Percentiles rank a stretch among this genome's conserved stretches.
These are phyloP conservation scores for Mechanitis messenoides DNA, from an alignment of 2,888 invertebrate species.

Conservation along the genomic window DNA sequence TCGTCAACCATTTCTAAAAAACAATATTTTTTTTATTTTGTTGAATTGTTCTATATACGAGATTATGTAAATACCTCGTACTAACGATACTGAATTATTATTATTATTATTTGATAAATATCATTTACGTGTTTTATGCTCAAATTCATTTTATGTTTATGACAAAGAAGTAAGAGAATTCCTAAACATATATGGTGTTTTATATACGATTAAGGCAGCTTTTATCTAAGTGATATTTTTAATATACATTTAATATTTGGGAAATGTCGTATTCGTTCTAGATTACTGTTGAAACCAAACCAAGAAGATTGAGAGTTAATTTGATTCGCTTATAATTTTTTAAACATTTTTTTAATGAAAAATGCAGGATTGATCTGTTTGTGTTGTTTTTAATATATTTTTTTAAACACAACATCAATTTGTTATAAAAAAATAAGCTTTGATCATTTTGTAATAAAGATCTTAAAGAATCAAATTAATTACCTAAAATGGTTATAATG, in stretches of 20 bases:
- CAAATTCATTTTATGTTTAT: slow-evolving; percentile 4
- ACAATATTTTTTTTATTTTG: too few species aligned
- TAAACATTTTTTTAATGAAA: background rate
- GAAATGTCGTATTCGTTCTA: background rate
- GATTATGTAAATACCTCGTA: too few species aligned
- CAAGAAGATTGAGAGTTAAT: background rate
- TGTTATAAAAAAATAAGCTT: slow-evolving; percentile 1
- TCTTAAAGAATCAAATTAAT: background rate
- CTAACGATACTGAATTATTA: background rate
- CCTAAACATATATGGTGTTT: slow-evolving; percentile 6
- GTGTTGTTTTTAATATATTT: slow-evolving; percentile 1
- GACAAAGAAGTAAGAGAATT: background rate
- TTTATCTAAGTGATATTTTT: slow-evolving; percentile 14
- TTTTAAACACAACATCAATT: background rate
- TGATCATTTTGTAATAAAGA: background rate
- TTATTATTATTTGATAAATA: background rate
- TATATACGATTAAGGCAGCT: slow-evolving; percentile 13
- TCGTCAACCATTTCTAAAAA: too few species aligned
- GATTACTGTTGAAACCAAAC: background rate
- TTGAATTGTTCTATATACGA: too few species aligned
- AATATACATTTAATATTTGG: background rate
- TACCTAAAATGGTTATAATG: background rate
- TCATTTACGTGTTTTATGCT: slow-evolving; percentile 2
- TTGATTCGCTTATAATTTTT: slow-evolving; percentile 1
- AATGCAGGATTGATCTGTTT: slow-evolving; percentile 1